These are phyloP conservation scores for Cataglyphis cursor DNA, from an alignment of 2,888 invertebrate species.

Conservation along the genomic window DNA sequence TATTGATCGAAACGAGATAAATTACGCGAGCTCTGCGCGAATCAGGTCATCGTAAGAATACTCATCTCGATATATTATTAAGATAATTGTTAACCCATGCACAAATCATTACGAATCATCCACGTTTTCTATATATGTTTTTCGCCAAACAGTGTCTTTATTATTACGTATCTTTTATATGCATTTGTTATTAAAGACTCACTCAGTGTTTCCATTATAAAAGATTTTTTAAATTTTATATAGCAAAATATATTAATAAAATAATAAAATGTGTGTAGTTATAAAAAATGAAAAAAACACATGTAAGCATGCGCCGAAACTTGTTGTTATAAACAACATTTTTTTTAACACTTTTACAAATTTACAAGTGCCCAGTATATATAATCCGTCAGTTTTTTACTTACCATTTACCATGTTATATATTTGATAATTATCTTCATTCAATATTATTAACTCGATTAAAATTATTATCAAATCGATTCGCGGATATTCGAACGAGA, in stretches of 20 bases:
- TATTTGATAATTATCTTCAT: conserved; percentile 30
- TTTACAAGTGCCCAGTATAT: conserved; percentile 29
- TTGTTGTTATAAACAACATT: conserved; percentile 20
- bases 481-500: conserved; percentile 39
- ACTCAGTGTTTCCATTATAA: conserved; percentile 1
- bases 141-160: neutral
- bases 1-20: conserved; percentile 64
- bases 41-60: conserved; percentile 47
- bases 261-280: neutral
- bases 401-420: conserved; percentile 37
- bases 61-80: conserved; percentile 9
- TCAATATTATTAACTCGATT: conserved; percentile 12
- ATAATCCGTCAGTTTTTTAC: conserved; percentile 36
- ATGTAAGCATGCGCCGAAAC: conserved; percentile 32
- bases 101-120: conserved; percentile 6
- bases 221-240: conserved; percentile 37
- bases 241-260: neutral
- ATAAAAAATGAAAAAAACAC: conserved; percentile 1
- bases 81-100: neutral
- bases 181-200: conserved; percentile 29
- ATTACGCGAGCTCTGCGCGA: conserved; percentile 45
- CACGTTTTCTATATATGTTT: conserved; percentile 2
- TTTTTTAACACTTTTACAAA: conserved; percentile 49
- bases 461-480: neutral
- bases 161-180: conserved; percentile 13